phyloP scores from a whole-genome alignment of 1,140 invertebrate species.

The Drosophila hydei region DNA sequence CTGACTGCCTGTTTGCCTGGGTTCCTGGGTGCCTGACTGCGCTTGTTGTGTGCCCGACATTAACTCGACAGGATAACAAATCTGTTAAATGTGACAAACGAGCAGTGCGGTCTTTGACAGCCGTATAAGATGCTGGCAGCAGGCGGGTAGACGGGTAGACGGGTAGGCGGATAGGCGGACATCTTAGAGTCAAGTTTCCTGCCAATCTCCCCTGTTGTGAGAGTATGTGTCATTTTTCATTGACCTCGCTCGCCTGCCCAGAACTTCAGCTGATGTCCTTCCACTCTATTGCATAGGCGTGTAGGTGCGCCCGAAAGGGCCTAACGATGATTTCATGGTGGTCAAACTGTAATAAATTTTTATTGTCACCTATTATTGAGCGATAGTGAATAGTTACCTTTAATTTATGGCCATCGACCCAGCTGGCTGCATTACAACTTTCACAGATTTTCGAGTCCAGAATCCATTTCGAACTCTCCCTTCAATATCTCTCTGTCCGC shows the following conservation, averaged over 20 bases:
- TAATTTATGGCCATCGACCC: constrained; percentile 65
- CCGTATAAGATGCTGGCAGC: constrained; percentile 40
- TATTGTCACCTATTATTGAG: constrained; percentile 76
- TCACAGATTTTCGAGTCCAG: constrained; percentile 25
- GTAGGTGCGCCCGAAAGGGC: constrained; percentile 47
- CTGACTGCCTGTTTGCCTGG: constrained; percentile 14
- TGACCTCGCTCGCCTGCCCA: constrained; percentile 53
- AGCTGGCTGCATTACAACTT: constrained; percentile 42
- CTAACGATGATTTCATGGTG: constrained; percentile 83
- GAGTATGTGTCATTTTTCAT: constrained; percentile 65
- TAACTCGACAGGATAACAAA: constrained; percentile 84
- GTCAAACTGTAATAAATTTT: constrained; percentile 83
- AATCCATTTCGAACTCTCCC: constrained; percentile 4
- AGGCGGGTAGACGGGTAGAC: not conserved
- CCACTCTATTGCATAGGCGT: constrained; percentile 26
- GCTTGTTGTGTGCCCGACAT: constrained; percentile 71
- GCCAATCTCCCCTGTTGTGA: constrained; percentile 24
- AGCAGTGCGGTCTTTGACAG: constrained; percentile 67
- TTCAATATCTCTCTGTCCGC: not conserved
- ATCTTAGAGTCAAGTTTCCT: constrained; percentile 63
- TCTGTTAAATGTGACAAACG: constrained; percentile 84
- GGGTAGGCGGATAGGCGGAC: not conserved
- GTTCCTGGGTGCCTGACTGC: constrained; percentile 16
- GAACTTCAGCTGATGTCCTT: constrained; percentile 19
- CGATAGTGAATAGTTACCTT: constrained; percentile 48